Base-by-base conservation (phyloP, 35 echinoderm and acorn worm species). In the Holothuria glaberrima region DNA sequence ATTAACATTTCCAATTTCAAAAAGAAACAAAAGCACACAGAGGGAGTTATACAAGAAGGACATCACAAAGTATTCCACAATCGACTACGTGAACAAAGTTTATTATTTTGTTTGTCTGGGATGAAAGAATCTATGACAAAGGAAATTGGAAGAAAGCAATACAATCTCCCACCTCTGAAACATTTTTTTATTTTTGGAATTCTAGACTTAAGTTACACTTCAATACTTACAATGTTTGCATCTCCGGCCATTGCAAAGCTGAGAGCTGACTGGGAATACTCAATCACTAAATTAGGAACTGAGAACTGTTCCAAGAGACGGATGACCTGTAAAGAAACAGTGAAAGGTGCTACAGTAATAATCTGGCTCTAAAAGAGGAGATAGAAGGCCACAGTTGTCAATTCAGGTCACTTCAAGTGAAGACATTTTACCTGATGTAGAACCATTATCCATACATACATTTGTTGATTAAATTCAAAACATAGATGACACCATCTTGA, bases 251-350 rank as follows among this genome's bases (percentile, higher is more conserved):
- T 79, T 32, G 93, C 97, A 45, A 94, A 91, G 89, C 97, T 99
- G 64, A 99, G 88, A 0, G 97, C 97, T 29, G 91, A 93, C 21
- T 93, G 83, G 29, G 97, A 94, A 24, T 95, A 65, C 4, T 91
- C 89, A 18, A 99, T 93, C 12, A 99, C 97, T 0, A 99, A 78
- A 57, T 99, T 90, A 35, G 92, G 88, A 12, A 95, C 32, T 5
- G 64, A 90, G 72, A 99, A 99, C 71, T 99, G 97, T 84, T 99
- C 97, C 74, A 99, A 72, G 12, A 99, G 90, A 38, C 97, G 61
- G 27, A 99, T 93, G 57, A 99, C 93, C 80, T 84, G 30, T 9
- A 32, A 84, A 0, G 0, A 21, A 38, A 61, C 17, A 9, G 20
- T 29, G 21, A 69, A 33, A 33, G 21, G 31, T 41, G 36, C 36